These are phyloP conservation scores for Phalacrocorax pelagicus DNA, from an alignment of 2,113 vertebrate species.

Conservation along the genomic window DNA sequence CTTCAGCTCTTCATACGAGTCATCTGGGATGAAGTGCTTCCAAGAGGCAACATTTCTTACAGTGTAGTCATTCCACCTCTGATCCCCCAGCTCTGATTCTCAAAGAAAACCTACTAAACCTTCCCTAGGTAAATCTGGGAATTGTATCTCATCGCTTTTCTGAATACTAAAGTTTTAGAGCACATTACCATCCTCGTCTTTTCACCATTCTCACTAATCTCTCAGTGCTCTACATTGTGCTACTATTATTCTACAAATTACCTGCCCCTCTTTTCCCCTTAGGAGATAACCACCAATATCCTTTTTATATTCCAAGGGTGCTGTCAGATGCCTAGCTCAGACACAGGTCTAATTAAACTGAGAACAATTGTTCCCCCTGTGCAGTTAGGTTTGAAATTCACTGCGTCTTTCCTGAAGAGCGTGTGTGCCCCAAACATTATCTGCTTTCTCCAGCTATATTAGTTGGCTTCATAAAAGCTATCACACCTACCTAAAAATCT, in stretches of 20 bases:
- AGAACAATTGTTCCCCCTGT: background rate
- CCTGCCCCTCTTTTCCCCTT: background rate
- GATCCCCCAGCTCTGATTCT: background rate
- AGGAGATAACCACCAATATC: background rate
- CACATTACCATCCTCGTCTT: background rate
- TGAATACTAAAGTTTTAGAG: background rate
- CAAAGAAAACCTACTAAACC: background rate
- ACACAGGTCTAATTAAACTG: constrained; percentile 12
- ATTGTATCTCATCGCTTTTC: background rate
- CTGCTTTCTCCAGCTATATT: background rate
- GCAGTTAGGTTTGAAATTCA: background rate
- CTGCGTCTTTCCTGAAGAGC: background rate
- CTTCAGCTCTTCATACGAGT: background rate
- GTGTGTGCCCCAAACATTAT: background rate
- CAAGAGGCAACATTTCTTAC: background rate
- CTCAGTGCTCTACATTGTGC: background rate
- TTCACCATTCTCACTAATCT: background rate
- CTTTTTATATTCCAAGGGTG: background rate
- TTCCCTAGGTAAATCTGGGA: background rate
- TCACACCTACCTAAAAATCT: background rate
- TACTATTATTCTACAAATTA: background rate
- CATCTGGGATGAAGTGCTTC: background rate
- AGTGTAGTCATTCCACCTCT: background rate
- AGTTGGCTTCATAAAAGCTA: background rate
- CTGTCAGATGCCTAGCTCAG: constrained; percentile 5